Evolutionary conservation across 2,113 vertebrate species (phyloP).

Genomic region (Scartelaos histophorus): DNA sequence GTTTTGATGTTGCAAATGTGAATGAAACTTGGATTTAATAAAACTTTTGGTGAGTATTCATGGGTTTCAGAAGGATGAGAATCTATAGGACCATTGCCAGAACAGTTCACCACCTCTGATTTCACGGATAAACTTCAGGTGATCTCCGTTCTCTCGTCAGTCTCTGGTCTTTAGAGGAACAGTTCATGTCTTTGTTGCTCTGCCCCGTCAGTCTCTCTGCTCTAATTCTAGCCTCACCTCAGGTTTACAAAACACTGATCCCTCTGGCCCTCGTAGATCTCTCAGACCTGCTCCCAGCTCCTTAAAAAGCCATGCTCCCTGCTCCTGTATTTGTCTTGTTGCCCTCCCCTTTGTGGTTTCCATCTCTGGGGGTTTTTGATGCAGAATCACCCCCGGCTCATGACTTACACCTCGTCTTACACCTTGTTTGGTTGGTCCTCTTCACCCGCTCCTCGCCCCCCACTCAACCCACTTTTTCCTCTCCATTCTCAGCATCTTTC

Average conservation of each 20-base stretch:
- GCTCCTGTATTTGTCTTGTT: slow-evolving; percentile 54
- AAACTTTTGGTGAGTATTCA: too few relatives aligned
- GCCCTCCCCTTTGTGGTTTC: slow-evolving; percentile 62
- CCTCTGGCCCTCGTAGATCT: slow-evolving; percentile 49
- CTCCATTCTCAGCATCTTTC: slow-evolving; percentile 69
- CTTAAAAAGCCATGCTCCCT: slow-evolving; percentile 73
- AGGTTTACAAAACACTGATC: slow-evolving; percentile 67
- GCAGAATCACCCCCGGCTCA: slow-evolving; percentile 42
- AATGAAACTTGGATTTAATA: too few relatives aligned
- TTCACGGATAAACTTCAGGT: too few relatives aligned
- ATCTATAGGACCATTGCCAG: too few relatives aligned
- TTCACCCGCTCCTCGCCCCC: slow-evolving; percentile 27
- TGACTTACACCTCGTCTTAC: slow-evolving; percentile 51
- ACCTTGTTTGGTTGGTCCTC: slow-evolving; percentile 63
- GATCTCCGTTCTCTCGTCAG: too few relatives aligned
- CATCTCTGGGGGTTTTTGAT: slow-evolving; percentile 51
- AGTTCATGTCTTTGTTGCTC: background rate
- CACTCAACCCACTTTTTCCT: slow-evolving; percentile 49
- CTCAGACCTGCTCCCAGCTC: slow-evolving; percentile 45
- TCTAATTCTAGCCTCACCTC: slow-evolving; percentile 68
- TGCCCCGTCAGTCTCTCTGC: slow-evolving; percentile 24
- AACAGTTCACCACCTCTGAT: too few relatives aligned
- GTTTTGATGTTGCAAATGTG: too few relatives aligned
- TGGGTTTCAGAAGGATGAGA: too few relatives aligned
- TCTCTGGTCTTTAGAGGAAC: too few relatives aligned